phyloP scores from a whole-genome alignment of 2,113 vertebrate species.

The Trogon melanurus region DNA sequence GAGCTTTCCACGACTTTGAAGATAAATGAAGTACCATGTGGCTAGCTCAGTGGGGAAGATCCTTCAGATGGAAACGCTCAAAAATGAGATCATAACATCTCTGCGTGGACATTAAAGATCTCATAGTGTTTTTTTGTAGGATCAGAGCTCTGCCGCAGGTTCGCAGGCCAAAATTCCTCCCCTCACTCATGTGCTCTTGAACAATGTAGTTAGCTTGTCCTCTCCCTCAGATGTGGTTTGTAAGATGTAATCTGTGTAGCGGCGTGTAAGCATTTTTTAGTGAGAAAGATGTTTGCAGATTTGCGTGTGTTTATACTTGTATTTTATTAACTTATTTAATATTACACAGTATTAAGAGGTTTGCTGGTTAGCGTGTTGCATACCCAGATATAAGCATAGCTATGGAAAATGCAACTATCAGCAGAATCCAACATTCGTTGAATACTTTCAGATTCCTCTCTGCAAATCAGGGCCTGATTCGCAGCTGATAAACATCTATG shows the following conservation, averaged over 20 bases:
- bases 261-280: background rate
- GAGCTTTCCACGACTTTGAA: constrained; percentile 21
- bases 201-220: background rate
- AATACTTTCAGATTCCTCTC: background rate
- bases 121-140: background rate
- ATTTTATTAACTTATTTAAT: background rate
- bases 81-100: constrained; percentile 29
- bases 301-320: background rate
- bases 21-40: constrained; percentile 30
- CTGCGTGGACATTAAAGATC: background rate
- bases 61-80: background rate
- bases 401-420: background rate
- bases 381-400: background rate
- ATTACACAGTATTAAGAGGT: background rate
- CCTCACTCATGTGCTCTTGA: background rate
- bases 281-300: background rate
- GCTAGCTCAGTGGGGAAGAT: constrained; percentile 8
- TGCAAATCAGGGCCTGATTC: background rate
- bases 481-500: background rate
- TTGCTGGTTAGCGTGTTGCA: background rate
- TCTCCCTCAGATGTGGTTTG: background rate
- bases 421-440: background rate
- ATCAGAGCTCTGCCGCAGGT: background rate
- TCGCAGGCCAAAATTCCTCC: background rate
- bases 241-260: background rate